Evolutionary conservation across 2,888 invertebrate genomes (phyloP), one percentile per base, ranked within the genome.

Genomic region (Meta bourneti): DNA sequence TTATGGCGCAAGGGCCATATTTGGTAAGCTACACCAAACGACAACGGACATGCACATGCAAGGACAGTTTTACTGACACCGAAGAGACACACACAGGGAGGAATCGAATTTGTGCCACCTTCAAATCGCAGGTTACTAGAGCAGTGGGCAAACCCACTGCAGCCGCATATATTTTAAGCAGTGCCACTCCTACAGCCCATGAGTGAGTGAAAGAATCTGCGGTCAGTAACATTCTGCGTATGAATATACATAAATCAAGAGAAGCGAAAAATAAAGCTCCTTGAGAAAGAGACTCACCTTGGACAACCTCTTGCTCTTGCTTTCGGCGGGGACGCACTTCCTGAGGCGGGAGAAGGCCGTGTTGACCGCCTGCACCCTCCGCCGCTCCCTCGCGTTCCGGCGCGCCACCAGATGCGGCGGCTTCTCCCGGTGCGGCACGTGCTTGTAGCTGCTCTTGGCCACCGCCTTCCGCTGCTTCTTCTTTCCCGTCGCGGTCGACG

Each of bases 291-390:
- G 8, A 69, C 96, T 96, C 89, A 96, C 96, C 94, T 96, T 96
- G 93, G 96, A 96, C 81, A 96, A 94, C 80, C 96, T 94, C 94
- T 96, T 96, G 74, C 95, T 96, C 93, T 94, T 94, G 93, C 96
- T 96, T 92, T 96, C 96, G 6, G 96, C 96, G 4, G 93, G 93
- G 72, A 96, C 96, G 93, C 96, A 96, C 94, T 96, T 96, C 80
- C 96, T 95, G 72, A 96, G 95, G 85, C 95, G 95, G 1, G 95
- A 94, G 94, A 96, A 96, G 69, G 96, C 96, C 89, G 95, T 95
- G 94, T 96, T 96, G 93, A 96, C 96, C 16, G 96, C 96, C 94
- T 96, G 96, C 52, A 96, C 96, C 93, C 96, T 95, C 89, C 96
- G 95, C 93, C 96, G 94, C 94, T 96, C 96, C 81, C 96, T 95